Percentiles rank a stretch among this genome's conserved stretches.
These are phyloP conservation scores for Diplodus sargus DNA, from an alignment of 2,797 vertebrate genomes.

Conservation along the genomic window DNA sequence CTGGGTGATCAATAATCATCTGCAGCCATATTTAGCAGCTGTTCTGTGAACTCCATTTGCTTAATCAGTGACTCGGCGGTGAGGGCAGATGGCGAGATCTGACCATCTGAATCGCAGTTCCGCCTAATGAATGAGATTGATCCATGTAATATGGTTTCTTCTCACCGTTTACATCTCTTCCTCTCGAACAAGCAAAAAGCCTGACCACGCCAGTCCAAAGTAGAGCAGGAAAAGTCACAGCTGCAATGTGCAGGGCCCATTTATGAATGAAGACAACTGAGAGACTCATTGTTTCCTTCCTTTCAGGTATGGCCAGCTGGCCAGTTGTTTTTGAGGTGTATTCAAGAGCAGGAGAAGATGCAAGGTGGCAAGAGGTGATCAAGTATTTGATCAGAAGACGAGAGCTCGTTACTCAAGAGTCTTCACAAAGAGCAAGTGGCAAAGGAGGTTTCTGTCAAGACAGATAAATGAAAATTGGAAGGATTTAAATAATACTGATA, in stretches of 20 bases:
- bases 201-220: background rate
- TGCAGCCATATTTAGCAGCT: background rate
- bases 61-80: conserved; percentile 1
- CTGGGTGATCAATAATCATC: background rate
- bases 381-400: background rate
- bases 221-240: conserved; percentile 4
- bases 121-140: conserved; percentile 26
- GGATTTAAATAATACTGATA: background rate
- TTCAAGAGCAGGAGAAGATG: conserved; percentile 24
- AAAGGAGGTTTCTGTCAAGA: background rate
- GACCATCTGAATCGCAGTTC: background rate
- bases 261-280: background rate
- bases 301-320: background rate
- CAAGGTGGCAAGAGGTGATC: background rate
- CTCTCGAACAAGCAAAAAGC: background rate
- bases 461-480: background rate
- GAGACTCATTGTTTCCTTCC: background rate
- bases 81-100: conserved; percentile 6
- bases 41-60: background rate
- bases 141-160: conserved; percentile 10
- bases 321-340: background rate
- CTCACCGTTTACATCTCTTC: background rate
- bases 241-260: background rate
- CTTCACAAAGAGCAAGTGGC: background rate
- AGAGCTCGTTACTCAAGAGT: background rate